These are phyloP conservation scores for Zaprionus ghesquierei DNA, from an alignment of 1,140 invertebrate species.

Conservation along the genomic window DNA sequence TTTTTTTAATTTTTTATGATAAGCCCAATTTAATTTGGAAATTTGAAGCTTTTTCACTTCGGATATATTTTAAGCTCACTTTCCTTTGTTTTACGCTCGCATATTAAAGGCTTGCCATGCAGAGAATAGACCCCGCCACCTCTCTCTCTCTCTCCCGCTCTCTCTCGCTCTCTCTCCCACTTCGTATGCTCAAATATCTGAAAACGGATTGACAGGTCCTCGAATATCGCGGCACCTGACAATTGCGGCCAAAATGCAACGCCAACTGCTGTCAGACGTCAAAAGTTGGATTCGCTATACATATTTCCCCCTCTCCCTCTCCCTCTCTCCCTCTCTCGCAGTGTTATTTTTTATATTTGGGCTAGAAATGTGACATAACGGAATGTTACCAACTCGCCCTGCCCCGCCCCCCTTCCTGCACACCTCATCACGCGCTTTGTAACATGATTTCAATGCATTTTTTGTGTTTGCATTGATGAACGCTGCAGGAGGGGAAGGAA, in stretches of 20 bases:
- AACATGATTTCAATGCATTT: slow-evolving; percentile 42
- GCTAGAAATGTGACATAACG: slow-evolving; percentile 60
- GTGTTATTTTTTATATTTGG: slow-evolving; percentile 26
- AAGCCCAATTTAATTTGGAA: too few species aligned
- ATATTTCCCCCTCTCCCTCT: background rate
- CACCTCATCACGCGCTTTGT: slow-evolving; percentile 7
- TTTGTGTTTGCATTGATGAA: slow-evolving; percentile 13
- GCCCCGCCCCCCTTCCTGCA: background rate
- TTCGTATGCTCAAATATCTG: slow-evolving; percentile 41
- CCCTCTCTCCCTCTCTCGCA: background rate
- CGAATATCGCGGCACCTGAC: slow-evolving; percentile 69
- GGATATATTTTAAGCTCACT: background rate
- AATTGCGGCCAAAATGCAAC: slow-evolving; percentile 68
- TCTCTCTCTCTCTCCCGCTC: too few species aligned
- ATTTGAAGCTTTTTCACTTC: too few species aligned
- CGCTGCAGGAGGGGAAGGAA: too few species aligned
- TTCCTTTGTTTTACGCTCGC: background rate
- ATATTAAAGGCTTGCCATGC: slow-evolving; percentile 10
- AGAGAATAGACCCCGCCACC: slow-evolving; percentile 3
- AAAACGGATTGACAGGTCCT: slow-evolving; percentile 61
- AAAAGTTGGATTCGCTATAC: slow-evolving; percentile 57
- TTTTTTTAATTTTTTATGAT: too few species aligned
- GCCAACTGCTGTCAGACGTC: slow-evolving; percentile 60
- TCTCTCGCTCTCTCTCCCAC: too few species aligned
- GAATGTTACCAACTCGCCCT: slow-evolving; percentile 25